Evolutionary conservation across 2,888 invertebrate genomes (phyloP).

Genomic region (Elmis aenea): DNA sequence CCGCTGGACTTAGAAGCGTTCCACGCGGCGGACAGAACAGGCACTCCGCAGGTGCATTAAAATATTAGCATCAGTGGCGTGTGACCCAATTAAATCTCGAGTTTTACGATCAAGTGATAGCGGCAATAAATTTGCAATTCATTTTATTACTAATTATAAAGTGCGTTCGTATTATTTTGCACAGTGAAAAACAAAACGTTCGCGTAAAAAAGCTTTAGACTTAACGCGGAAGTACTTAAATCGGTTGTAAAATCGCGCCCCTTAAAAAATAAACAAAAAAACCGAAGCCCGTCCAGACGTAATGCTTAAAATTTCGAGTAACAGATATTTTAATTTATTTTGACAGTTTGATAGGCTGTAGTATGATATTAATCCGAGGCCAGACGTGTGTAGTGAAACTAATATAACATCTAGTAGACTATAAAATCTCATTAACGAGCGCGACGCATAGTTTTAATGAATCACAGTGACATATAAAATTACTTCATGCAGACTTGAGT

Average conservation of each 20-base stretch:
- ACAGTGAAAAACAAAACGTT: no score
- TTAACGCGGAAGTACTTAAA: no score
- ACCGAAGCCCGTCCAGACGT: no score
- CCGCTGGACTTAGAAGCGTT: slow-evolving; percentile 25
- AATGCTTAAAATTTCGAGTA: no score
- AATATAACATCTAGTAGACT: slow-evolving; percentile 16
- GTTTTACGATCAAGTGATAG: not conserved
- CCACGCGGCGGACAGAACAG: slow-evolving; percentile 18
- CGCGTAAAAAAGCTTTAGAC: no score
- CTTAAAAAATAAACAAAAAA: no score
- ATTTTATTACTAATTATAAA: no score
- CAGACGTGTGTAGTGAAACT: slow-evolving; percentile 16
- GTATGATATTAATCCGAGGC: slow-evolving; percentile 18
- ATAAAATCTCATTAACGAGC: slow-evolving; percentile 15
- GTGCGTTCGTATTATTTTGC: no score
- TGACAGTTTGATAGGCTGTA: no score
- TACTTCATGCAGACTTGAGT: slow-evolving; percentile 11
- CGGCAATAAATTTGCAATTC: not conserved
- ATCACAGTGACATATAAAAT: slow-evolving; percentile 15
- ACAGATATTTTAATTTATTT: slow-evolving; percentile 18
- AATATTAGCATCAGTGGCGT: not conserved
- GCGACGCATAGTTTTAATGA: slow-evolving; percentile 12
- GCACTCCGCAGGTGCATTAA: slow-evolving; percentile 14
- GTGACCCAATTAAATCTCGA: not conserved
- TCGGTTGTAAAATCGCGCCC: no score